These are phyloP conservation scores for Apamea monoglypha DNA, from an alignment of 2,888 invertebrate species.

Conservation along the genomic window DNA sequence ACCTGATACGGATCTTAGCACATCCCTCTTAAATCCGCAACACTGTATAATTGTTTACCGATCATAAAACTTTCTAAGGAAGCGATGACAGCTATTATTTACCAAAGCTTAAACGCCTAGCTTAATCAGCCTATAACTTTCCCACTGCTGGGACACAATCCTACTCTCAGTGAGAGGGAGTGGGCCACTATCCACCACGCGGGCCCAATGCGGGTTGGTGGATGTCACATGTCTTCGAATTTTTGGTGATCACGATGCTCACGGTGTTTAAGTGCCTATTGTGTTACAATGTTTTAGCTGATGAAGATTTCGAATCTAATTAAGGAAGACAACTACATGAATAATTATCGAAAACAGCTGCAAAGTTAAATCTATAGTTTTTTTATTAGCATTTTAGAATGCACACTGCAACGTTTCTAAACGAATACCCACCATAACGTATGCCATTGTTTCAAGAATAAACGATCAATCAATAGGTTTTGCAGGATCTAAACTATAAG, in stretches of 20 bases:
- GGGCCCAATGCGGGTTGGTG: no score
- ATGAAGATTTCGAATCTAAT: not conserved
- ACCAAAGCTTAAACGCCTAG: no score
- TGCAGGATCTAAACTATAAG: conserved; percentile 5
- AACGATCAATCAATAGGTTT: conserved; percentile 22
- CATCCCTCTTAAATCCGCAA: no score
- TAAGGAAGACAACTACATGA: not conserved
- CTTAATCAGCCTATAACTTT: no score
- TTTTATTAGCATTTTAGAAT: not conserved
- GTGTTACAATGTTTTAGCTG: not conserved
- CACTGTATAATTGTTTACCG: not conserved
- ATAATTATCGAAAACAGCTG: not conserved
- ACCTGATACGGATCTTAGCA: no score
- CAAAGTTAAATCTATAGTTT: no score
- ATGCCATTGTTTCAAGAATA: conserved; percentile 11
- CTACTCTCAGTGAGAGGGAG: no score
- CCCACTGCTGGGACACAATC: no score
- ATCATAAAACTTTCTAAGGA: not conserved
- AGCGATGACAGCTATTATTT: no score
- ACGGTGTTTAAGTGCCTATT: not conserved
- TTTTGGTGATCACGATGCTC: no score
- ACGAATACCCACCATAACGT: not conserved
- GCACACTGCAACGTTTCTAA: not conserved
- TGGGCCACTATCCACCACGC: no score
- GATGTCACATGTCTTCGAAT: no score